Evolutionary conservation across 1,140 invertebrate species (phyloP), one percentile per base, ranked within the genome.

Genomic region (Bombus breviceps): DNA sequence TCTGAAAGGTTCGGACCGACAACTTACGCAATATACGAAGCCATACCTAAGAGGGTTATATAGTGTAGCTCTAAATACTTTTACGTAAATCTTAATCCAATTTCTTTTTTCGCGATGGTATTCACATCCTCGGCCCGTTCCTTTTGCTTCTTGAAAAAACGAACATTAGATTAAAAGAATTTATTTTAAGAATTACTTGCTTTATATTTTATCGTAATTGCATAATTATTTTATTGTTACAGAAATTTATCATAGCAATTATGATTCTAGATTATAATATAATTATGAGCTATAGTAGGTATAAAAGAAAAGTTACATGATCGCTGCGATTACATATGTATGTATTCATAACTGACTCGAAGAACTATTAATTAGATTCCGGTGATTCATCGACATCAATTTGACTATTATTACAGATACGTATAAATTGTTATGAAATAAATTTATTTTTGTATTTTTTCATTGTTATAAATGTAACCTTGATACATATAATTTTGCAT

Each of bases 71-170:
- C 86, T 83, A 90, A 93, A 92, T 86, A 81, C 86, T 86, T 93
- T 92, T 91, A 93, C 88, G 86, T 89, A 93, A 92, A 93, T 89
- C 74, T 91, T 93, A 91, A 93, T 86, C 89, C 86, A 91, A 92
- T 92, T 92, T 88, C 69, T 83, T 57, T 68, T 47, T 43, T 47
- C 15, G 22, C n/a, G 39, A 71, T 71, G 28, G 37, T 13, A 69
- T 34, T 34, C n/a, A 34, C n/a, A 66, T 66, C 32, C n/a, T 66
- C 32, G 64, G n/a, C 15, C 13, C 34, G 18, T 68, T 22, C 34
- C 18, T 15, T 68, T 34, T 8, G 15, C 18, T 68, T 37, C 32
- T 37, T 12, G 37, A 71, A 28, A 39, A 39, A 6, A 39, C 1
- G 4, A 39, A 71, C 22, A 4, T 39, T 39, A 39, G 22, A 71